These are phyloP conservation scores for Eurystomus glaucurus DNA, from an alignment of 2,797 vertebrate species.

Conservation along the genomic window DNA sequence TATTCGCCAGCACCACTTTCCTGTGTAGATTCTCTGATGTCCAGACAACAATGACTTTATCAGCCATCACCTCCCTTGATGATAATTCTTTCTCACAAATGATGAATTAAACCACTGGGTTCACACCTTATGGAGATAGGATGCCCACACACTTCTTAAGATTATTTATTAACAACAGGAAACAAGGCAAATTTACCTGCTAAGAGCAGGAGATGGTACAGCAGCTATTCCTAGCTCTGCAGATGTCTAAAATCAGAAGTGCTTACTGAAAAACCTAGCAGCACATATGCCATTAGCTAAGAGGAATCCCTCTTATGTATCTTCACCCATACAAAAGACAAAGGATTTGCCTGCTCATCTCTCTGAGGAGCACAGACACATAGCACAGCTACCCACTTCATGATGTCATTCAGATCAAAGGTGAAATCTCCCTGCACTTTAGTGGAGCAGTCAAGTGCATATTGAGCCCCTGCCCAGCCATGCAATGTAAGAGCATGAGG, in stretches of 20 bases:
- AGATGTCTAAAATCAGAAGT: not conserved
- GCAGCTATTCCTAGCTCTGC: not conserved
- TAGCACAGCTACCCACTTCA: fast-evolving
- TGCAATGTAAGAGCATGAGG: not conserved
- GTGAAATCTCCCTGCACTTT: not conserved
- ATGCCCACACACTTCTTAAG: not conserved
- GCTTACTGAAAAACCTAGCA: not conserved
- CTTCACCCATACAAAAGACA: not conserved
- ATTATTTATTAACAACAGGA: not conserved
- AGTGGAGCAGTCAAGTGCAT: not conserved
- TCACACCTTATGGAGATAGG: not conserved
- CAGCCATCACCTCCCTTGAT: not conserved
- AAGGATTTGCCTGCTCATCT: not conserved
- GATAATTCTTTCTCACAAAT: not conserved
- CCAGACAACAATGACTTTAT: not conserved
- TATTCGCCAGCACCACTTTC: not conserved
- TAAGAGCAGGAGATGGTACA: not conserved
- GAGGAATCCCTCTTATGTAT: not conserved
- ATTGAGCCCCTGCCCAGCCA: not conserved
- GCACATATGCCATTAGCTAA: fast-evolving
- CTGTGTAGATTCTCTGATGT: not conserved
- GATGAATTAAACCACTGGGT: not conserved
- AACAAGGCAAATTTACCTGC: not conserved
- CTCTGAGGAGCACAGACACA: not conserved
- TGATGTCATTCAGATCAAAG: not conserved